Conservation (phyloP, 2,888 invertebrate genomes). For the Tridacna crocea region DNA sequence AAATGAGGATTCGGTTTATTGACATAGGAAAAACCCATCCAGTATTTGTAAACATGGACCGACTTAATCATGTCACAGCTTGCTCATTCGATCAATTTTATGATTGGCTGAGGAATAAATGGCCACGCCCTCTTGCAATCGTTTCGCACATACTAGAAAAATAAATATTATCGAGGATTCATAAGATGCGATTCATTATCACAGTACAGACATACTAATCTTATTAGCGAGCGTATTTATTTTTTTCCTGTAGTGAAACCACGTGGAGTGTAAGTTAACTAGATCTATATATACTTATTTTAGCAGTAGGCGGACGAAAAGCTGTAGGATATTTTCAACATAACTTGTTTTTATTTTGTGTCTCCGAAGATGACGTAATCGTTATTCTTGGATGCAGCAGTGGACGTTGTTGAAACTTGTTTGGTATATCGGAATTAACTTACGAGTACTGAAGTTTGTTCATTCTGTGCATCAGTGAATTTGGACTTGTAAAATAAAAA, state of each 20-base stretch:
- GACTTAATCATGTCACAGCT: slow-evolving; percentile 1
- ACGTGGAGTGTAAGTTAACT: not conserved
- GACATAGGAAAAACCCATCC: slow-evolving; percentile 13
- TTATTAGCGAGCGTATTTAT: not conserved
- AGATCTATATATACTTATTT: too few relatives aligned
- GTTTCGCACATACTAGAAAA: slow-evolving; percentile 4
- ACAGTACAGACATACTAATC: not conserved
- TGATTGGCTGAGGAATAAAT: not conserved
- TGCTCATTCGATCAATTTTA: not conserved
- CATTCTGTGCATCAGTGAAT: too few relatives aligned
- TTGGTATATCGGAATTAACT: not conserved
- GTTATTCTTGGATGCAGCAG: not conserved
- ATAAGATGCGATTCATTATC: not conserved
- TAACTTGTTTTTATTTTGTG: slow-evolving; percentile 1
- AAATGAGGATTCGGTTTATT: not conserved
- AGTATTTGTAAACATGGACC: not conserved
- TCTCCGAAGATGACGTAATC: slow-evolving; percentile 2
- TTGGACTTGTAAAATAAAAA: too few relatives aligned
- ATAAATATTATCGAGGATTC: slow-evolving; percentile 4
- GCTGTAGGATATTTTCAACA: not conserved
- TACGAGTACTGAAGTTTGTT: too few relatives aligned
- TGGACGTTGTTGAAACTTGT: slow-evolving; percentile 9
- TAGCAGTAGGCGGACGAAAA: not conserved
- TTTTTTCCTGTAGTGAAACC: not conserved
- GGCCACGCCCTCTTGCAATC: not conserved